Evolutionary conservation across 2,888 invertebrate species (phyloP), one percentile per base, ranked within the genome.

Genomic region (Limnephilus marmoratus): DNA sequence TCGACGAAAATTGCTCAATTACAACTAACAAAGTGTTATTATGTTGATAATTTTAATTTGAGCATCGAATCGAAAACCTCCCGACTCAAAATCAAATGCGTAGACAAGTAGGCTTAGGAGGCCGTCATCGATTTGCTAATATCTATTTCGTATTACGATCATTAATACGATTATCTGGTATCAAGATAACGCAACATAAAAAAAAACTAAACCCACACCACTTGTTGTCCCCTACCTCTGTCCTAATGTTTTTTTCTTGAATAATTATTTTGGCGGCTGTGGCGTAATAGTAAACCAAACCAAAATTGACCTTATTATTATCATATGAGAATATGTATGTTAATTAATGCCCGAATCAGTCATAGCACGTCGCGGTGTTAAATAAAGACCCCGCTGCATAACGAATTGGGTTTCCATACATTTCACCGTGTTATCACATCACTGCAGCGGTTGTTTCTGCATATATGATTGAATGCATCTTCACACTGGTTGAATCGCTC

Each of bases 241-340:
- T 24, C 68, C 68, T 24, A 68, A 24, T 68, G 68, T 68, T 68
- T 68, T 41, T 68, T 68, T n/a, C 68, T 68, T 24, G 68, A 68
- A 68, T 68, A n/a, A 68, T 68, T 68, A 68, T 68, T 68, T 68
- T 68, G 68, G n/a, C 9, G 24, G 24, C 68, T 9, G 68, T 68
- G 68, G 24, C 68, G 68, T 68, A 68, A 68, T 24, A 68, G 68
- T 24, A 68, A 68, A n/a, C 68, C 68, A 68, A 24, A 68, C 68
- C 68, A 68, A 68, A 68, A 68, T 68, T 68, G n/a, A 68, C 68
- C 68, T 68, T 68, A n/a, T 68, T 68, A n/a, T 68, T 68, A n/a
- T 68, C 53, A 53, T 18, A 68, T 24, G 24, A 68, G 68, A 68
- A 68, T 68, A 68, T 68, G 68, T 68, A 68, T 68, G 68, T 68